Percentiles rank a stretch among this genome's conserved stretches.
Conservation (phyloP, 1,140 invertebrate genomes). For the Drosophila takahashii region DNA sequence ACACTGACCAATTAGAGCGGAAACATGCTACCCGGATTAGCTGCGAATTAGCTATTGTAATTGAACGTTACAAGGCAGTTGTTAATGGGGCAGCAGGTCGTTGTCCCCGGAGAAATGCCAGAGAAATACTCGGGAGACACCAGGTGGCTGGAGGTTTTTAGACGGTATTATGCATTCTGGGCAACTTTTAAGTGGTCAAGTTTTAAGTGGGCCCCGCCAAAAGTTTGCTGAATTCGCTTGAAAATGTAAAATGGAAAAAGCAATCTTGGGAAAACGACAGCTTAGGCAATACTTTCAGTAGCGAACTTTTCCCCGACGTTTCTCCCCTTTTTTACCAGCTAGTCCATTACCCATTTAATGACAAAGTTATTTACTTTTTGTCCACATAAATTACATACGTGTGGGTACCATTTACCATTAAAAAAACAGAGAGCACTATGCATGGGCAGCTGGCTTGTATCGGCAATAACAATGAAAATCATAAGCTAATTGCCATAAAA, state of each 20-base stretch:
- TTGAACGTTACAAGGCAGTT: slow-evolving; percentile 29
- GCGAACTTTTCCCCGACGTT: slow-evolving; percentile 1
- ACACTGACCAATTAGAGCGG: slow-evolving; percentile 32
- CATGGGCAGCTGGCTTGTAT: slow-evolving; percentile 41
- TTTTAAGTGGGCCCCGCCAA: slow-evolving; percentile 33
- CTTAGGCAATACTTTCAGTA: slow-evolving; percentile 30
- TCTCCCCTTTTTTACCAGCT: slow-evolving; percentile 3
- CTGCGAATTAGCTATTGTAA: slow-evolving; percentile 41
- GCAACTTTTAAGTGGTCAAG: slow-evolving; percentile 45
- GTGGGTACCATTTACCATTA: slow-evolving; percentile 29
- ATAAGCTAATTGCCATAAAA: slow-evolving; percentile 65
- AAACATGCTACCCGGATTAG: slow-evolving; percentile 28
- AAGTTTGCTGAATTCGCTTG: slow-evolving; percentile 13
- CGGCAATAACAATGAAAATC: slow-evolving; percentile 44
- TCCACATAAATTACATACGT: slow-evolving; percentile 44
- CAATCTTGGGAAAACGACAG: slow-evolving; percentile 29
- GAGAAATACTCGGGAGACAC: background rate
- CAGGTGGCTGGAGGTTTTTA: slow-evolving; percentile 9
- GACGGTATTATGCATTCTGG: slow-evolving; percentile 11
- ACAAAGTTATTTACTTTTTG: slow-evolving; percentile 47
- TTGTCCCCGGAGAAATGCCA: slow-evolving; percentile 1
- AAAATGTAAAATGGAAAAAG: background rate
- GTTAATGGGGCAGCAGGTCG: slow-evolving; percentile 7
- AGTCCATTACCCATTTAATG: slow-evolving; percentile 37
- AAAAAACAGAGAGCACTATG: slow-evolving; percentile 22